Evolutionary conservation across 2,888 invertebrate genomes (phyloP), one percentile per base, ranked within the genome.

Genomic region (Adineta ricciae): DNA sequence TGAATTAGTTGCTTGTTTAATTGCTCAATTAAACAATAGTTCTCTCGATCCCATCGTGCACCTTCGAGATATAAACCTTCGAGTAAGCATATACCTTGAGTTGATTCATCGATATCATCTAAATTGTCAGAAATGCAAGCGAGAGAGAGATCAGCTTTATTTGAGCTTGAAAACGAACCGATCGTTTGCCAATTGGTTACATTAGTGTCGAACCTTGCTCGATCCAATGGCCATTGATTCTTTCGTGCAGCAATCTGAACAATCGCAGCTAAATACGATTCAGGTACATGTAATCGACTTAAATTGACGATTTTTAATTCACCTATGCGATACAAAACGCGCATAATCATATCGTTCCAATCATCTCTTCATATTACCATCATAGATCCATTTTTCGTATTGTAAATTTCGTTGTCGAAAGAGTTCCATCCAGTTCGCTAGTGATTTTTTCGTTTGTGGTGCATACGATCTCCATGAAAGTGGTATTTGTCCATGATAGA

Each of bases 281-380:
- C 95, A 0, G 96, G 96, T 88, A 95, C 94, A 89, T 96, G 95
- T 82, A 96, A 92, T 0, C 96, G 96, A 0, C 96, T 95, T 87
- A 96, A 91, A 96, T 96, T 96, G 89, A 96, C 93, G 56, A 95
- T 95, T 86, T 94, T 90, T 0, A 95, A 95, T 90, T 95, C 95
- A 86, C 94, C 93, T 92, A 49, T 72, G 56, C 24, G 2, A 49
- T 38, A 56, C 21, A 41, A n/a, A n/a, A n/a, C n/a, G n/a, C n/a
- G n/a, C n/a, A n/a, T n/a, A n/a, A n/a, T n/a, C n/a, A n/a, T n/a
- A n/a, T n/a, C n/a, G n/a, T n/a, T n/a, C n/a, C n/a, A n/a, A n/a
- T n/a, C n/a, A n/a, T n/a, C n/a, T n/a, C n/a, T n/a, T n/a, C n/a
- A n/a, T n/a, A n/a, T 46, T 46, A 41, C 46, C 32, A 41, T 41